These are phyloP conservation scores for Macrobrachium rosenbergii DNA, from an alignment of 1,140 invertebrate species.

Conservation along the genomic window DNA sequence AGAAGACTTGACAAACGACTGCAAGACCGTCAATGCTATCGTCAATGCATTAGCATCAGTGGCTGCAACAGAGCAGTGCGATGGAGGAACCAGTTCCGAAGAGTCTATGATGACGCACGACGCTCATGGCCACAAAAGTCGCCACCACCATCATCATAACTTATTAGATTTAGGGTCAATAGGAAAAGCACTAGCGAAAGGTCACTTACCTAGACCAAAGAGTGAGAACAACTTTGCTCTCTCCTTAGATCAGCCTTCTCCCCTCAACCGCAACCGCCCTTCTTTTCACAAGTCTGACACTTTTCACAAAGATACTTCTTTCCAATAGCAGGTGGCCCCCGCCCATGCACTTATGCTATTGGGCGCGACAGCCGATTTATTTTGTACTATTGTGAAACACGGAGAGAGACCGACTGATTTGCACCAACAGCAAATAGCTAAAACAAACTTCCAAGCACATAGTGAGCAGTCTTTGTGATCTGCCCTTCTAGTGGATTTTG, in stretches of 20 bases:
- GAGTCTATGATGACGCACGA: slow-evolving; percentile 67
- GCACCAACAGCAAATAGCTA: slow-evolving; percentile 58
- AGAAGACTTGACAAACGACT: slow-evolving; percentile 85
- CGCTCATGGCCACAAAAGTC: slow-evolving; percentile 36
- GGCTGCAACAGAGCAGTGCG: slow-evolving; percentile 70
- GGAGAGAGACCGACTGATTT: slow-evolving; percentile 56
- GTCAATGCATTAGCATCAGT: slow-evolving; percentile 91
- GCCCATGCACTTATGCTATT: slow-evolving; percentile 65
- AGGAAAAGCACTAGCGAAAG: slow-evolving; percentile 78
- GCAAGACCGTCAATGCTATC: slow-evolving; percentile 91
- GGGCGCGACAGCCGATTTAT: slow-evolving; percentile 65
- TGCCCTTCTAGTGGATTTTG: slow-evolving; percentile 49
- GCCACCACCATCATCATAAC: slow-evolving; percentile 61
- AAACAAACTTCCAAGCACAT: slow-evolving; percentile 60
- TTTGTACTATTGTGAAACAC: slow-evolving; percentile 65
- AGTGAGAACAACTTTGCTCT: slow-evolving; percentile 86
- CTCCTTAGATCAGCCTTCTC: slow-evolving; percentile 68
- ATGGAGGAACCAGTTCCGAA: slow-evolving; percentile 75
- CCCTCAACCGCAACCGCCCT: slow-evolving; percentile 73
- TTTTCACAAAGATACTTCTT: slow-evolving; percentile 65
- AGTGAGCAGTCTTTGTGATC: slow-evolving; percentile 62
- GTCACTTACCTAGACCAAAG: slow-evolving; percentile 81
- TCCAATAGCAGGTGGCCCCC: slow-evolving; percentile 67
- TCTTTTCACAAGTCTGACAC: slow-evolving; percentile 85
- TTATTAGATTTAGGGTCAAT: slow-evolving; percentile 68